A percentile compares a stretch with the other conserved stretches of the same genome.
These are phyloP conservation scores for Tinamus guttatus DNA, from an alignment of 2,113 vertebrate species.

Conservation along the genomic window DNA sequence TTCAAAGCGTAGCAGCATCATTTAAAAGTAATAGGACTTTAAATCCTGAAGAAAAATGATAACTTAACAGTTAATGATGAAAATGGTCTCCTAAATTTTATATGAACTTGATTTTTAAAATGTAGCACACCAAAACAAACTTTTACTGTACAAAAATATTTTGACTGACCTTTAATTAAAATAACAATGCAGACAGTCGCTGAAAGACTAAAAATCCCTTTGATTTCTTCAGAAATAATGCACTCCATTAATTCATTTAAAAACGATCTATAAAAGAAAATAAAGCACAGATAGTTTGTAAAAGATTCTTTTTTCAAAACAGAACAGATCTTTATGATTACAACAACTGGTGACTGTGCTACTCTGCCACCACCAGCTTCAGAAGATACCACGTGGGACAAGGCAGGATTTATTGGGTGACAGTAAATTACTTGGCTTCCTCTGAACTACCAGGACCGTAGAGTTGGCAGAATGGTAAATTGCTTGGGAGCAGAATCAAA, in stretches of 20 bases:
- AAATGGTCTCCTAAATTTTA: neutral
- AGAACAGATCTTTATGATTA: neutral
- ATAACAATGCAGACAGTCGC: conserved; percentile 78
- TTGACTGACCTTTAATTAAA: conserved; percentile 83
- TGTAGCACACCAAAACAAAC: neutral
- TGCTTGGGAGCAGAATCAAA: neutral
- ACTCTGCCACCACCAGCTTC: neutral
- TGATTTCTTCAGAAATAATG: conserved; percentile 83
- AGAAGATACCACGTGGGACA: neutral
- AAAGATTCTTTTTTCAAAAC: neutral
- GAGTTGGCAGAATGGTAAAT: neutral
- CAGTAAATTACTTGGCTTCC: neutral
- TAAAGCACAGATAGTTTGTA: neutral
- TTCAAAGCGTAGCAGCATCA: neutral
- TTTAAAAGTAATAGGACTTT: neutral
- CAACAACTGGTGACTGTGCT: neutral
- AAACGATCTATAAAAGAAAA: conserved; percentile 82
- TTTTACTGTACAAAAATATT: neutral
- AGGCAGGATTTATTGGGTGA: neutral
- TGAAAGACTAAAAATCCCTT: conserved; percentile 82
- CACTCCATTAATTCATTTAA: conserved; percentile 81
- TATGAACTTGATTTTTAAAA: neutral
- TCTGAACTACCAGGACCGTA: neutral
- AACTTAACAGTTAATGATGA: neutral
- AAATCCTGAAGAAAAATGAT: neutral